A percentile compares a stretch with the other conserved stretches of the same genome.
phyloP scores from a whole-genome alignment of 2,113 vertebrate species.

The Fulmarus glacialis region DNA sequence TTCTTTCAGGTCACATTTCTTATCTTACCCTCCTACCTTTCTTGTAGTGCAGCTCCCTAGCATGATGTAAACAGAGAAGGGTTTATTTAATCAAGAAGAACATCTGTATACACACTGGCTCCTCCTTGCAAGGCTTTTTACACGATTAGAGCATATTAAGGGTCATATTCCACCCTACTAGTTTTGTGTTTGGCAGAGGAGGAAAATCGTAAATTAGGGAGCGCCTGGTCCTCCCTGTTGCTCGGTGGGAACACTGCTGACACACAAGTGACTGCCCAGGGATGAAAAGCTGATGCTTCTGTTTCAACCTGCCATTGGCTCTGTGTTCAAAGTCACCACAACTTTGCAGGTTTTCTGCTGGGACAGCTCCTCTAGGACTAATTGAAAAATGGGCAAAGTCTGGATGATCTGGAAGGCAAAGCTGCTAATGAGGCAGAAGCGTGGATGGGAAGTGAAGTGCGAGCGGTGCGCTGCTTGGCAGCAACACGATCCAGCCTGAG shows the following conservation, averaged over 20 bases:
- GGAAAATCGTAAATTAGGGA: not conserved
- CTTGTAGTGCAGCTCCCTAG: not conserved
- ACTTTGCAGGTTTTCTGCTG: not conserved
- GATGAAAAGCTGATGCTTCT: not conserved
- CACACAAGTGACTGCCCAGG: not conserved
- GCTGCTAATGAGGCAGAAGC: not conserved
- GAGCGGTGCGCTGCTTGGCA: not conserved
- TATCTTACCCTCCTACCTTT: not conserved
- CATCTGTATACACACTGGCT: not conserved
- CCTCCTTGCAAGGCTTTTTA: not conserved
- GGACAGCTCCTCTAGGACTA: not conserved
- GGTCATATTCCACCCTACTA: not conserved
- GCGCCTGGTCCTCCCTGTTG: not conserved
- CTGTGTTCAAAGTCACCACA: not conserved
- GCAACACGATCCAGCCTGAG: accelerated
- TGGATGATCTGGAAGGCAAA: not conserved
- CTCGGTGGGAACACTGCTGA: not conserved
- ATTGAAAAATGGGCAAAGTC: not conserved
- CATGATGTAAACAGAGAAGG: not conserved
- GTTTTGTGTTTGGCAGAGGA: not conserved
- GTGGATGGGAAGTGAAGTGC: not conserved
- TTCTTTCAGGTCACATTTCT: not conserved
- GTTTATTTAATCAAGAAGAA: not conserved
- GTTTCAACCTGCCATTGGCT: not conserved
- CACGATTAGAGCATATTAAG: not conserved